Percentiles rank a stretch among this genome's conserved stretches.
phyloP scores from a whole-genome alignment of 2,888 invertebrate species.

The Dasysyrphus albostriatus region DNA sequence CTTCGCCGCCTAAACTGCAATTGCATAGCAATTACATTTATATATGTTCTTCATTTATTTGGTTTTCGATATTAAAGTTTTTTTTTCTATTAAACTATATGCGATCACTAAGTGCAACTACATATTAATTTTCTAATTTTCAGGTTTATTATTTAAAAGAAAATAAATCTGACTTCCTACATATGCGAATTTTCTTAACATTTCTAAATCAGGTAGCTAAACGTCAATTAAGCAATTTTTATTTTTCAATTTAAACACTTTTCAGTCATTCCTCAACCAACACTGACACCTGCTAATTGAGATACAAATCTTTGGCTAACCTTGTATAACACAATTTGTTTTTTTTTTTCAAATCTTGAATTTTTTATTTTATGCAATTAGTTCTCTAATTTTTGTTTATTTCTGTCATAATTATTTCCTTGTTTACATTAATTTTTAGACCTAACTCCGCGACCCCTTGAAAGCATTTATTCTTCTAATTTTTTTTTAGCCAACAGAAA shows the following conservation, averaged over 20 bases:
- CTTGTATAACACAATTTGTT: slow-evolving; percentile 8
- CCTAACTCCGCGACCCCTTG: not conserved
- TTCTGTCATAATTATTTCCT: slow-evolving; percentile 6
- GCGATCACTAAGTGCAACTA: too few relatives aligned
- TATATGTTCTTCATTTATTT: too few relatives aligned
- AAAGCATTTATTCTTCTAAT: not conserved
- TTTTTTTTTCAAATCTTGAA: not conserved
- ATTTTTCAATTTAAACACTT: not conserved
- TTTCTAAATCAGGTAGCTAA: not conserved
- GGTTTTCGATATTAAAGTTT: too few relatives aligned
- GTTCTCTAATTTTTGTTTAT: not conserved
- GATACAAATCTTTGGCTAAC: slow-evolving; percentile 21
- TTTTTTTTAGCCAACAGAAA: not conserved
- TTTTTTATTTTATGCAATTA: too few relatives aligned
- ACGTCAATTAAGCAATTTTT: not conserved
- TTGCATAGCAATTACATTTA: too few relatives aligned
- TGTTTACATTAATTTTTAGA: slow-evolving; percentile 5
- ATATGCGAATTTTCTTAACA: not conserved
- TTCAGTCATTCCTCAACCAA: not conserved
- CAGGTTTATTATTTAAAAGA: not conserved
- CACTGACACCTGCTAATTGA: slow-evolving; percentile 26
- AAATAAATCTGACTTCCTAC: not conserved
- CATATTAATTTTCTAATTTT: too few relatives aligned
- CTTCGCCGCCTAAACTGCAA: too few relatives aligned
- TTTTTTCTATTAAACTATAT: too few relatives aligned